A percentile compares a stretch with the other conserved stretches of the same genome.
Conservation (phyloP, 2,797 vertebrate genomes). For the Anguilla pacifica region DNA sequence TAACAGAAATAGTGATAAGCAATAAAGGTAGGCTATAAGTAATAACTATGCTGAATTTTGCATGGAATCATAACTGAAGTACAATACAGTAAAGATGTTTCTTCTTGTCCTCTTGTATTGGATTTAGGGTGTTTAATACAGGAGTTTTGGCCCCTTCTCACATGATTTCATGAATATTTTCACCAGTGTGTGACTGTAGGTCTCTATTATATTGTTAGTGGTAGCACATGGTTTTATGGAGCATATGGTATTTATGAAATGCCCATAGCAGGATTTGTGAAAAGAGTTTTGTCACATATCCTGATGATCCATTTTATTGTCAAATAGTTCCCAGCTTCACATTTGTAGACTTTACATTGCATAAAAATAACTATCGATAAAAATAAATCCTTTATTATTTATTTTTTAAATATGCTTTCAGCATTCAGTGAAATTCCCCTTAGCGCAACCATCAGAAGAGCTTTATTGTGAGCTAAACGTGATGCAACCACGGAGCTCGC, state of each 20-base stretch:
- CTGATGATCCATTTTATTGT: not conserved
- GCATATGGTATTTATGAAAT: not conserved
- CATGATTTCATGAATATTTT: not conserved
- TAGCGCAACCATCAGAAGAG: not conserved
- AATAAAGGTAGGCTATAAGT: not conserved
- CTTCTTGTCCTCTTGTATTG: not conserved
- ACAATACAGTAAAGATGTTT: not conserved
- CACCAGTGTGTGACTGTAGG: not conserved
- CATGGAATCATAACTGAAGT: not conserved
- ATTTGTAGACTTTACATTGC: not conserved
- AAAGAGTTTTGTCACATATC: not conserved
- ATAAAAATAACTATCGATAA: not conserved
- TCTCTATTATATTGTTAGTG: constrained; percentile 15
- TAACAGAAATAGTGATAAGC: not conserved
- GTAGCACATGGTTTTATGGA: not conserved
- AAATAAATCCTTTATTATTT: not conserved
- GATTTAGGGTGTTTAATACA: not conserved
- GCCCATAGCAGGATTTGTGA: not conserved
- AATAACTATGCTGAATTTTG: not conserved
- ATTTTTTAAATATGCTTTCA: not conserved
- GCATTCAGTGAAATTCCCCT: not conserved
- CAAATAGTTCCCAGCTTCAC: not conserved
- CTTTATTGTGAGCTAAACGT: not conserved
- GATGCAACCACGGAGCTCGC: not conserved
- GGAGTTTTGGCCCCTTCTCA: not conserved